Evolutionary conservation across 2,797 vertebrate genomes (phyloP).

Genomic region (Linurgus olivaceus): DNA sequence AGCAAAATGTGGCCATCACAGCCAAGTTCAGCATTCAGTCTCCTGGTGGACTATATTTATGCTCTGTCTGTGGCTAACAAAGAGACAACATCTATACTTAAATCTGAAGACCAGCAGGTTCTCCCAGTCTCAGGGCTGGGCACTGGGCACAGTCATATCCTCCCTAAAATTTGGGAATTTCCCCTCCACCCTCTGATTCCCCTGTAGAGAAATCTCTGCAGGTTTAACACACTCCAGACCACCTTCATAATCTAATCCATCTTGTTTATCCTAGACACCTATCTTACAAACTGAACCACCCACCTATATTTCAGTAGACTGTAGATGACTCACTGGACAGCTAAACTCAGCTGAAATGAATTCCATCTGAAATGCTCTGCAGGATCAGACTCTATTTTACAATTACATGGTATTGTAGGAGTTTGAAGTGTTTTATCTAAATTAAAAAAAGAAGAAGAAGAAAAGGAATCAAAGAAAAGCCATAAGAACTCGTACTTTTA

Average conservation of each 20-base stretch:
- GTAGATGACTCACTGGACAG: constrained; percentile 25
- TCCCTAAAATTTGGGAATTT: neutral
- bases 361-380: constrained; percentile 5
- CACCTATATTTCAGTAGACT: neutral
- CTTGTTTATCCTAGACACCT: neutral
- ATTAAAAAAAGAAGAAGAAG: neutral
- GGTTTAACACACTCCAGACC: neutral
- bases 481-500: neutral
- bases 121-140: neutral
- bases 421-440: constrained; percentile 9
- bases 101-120: neutral
- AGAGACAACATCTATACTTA: neutral
- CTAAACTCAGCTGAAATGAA: constrained; percentile 12
- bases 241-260: neutral
- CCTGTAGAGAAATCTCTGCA: neutral
- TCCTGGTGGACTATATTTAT: neutral
- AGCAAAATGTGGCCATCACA: neutral
- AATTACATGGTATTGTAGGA: constrained; percentile 11
- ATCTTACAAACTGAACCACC: neutral
- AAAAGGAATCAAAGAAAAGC: neutral
- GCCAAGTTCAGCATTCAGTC: neutral
- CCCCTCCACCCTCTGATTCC: neutral
- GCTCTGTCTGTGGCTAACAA: neutral
- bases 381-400: constrained; percentile 1
- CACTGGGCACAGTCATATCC: neutral